Conservation (phyloP, 2,797 vertebrate genomes). For the Lepus townsendii region DNA sequence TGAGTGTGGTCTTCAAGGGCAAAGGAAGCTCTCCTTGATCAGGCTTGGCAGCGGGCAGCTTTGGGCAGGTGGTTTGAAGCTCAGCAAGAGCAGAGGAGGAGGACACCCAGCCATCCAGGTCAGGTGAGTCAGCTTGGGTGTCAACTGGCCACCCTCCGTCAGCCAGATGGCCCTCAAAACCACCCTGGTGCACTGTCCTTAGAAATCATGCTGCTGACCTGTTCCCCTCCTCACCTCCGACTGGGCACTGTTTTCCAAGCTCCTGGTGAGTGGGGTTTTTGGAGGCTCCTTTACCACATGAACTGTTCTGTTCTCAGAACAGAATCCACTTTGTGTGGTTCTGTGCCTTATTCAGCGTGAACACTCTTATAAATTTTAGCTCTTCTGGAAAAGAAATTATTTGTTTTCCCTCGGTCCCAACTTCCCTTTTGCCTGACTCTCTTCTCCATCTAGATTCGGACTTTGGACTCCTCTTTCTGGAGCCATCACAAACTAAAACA, state of each 20-base stretch:
- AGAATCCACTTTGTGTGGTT: slow-evolving; percentile 12
- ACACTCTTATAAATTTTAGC: background rate
- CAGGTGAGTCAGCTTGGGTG: slow-evolving; percentile 31
- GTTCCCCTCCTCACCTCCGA: background rate
- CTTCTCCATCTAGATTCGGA: slow-evolving; percentile 12
- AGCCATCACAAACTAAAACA: slow-evolving; percentile 22
- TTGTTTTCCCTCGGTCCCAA: background rate
- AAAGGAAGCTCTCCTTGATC: background rate
- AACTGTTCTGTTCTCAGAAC: slow-evolving; percentile 30
- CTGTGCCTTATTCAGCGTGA: background rate
- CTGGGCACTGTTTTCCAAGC: slow-evolving; percentile 10
- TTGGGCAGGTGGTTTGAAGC: slow-evolving; percentile 52
- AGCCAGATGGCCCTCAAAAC: slow-evolving; percentile 58
- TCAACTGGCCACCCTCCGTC: background rate
- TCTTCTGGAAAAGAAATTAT: background rate
- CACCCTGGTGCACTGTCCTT: background rate
- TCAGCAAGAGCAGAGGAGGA: background rate
- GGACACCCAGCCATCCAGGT: background rate
- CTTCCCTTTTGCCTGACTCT: slow-evolving; percentile 8
- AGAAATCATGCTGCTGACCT: slow-evolving; percentile 56
- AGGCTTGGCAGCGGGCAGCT: background rate
- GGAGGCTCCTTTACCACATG: background rate
- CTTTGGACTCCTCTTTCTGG: background rate
- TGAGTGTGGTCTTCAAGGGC: background rate
- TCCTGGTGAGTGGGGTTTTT: background rate